These are phyloP conservation scores for Zosterops lateralis DNA, from an alignment of 2,113 vertebrate species.

Conservation along the genomic window DNA sequence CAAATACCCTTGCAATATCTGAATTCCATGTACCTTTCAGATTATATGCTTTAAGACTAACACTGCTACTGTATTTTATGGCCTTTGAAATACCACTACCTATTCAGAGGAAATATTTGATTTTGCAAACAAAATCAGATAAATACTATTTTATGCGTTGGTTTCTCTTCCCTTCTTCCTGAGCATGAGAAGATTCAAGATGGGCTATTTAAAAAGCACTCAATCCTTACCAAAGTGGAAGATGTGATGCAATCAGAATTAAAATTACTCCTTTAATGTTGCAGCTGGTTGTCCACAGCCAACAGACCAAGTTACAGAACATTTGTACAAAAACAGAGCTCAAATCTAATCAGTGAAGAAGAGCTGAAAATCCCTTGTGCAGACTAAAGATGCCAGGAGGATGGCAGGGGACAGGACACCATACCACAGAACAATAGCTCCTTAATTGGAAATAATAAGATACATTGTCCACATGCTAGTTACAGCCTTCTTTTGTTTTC, in stretches of 20 bases:
- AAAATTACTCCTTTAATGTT: background rate
- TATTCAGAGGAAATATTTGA: background rate
- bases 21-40: background rate
- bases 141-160: background rate
- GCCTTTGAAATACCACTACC: background rate
- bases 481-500: conserved; percentile 44
- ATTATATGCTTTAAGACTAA: background rate
- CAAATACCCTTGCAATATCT: background rate
- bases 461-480: background rate
- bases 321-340: conserved; percentile 1
- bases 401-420: background rate
- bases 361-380: background rate
- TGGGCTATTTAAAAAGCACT: background rate
- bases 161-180: background rate
- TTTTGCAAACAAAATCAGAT: background rate
- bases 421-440: background rate
- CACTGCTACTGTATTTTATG: background rate
- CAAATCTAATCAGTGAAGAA: background rate
- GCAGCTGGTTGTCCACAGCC: background rate
- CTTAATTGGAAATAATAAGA: conserved; percentile 37
- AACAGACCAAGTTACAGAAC: background rate
- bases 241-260: background rate
- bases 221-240: background rate
- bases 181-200: background rate
- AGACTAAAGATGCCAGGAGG: background rate